Evolutionary conservation across 2,888 invertebrate genomes (phyloP), one percentile per base, ranked within the genome.

Genomic region (Melanostoma mellinum): DNA sequence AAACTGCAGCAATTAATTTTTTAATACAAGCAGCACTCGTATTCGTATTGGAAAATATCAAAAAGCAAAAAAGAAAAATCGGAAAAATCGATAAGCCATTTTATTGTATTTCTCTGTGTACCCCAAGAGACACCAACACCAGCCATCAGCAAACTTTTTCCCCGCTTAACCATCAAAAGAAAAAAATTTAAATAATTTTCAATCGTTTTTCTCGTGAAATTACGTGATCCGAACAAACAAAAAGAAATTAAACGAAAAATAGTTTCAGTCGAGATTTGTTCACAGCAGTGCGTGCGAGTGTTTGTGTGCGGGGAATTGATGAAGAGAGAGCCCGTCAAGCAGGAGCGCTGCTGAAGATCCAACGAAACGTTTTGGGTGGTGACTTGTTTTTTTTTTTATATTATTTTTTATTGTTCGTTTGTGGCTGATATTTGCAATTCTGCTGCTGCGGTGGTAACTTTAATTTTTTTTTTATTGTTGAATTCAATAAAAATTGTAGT

Each of bases 21-120:
- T 42, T 55, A 68, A 79, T 58, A 52, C 35, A 30, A 71, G 53
- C 56, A 20, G 20, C 20, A 20, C 20, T 20, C 20, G 20, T 20
- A 35, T 35, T 73, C 55, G 50, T 65, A 77, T 72, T 78, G 58
- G 73, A 58, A 68, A 44, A 52, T 50, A 68, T 77, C 52, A 20
- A 20, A 20, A 20, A 20, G 61, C 61, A 61, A 20, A 20, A 20
- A 20, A n/a, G n/a, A n/a, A 20, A 20, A 20, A 20, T 20, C 20
- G 68, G 72, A 73, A 82, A 82, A 82, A 82, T 82, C 82, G 73
- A 82, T 82, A 82, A 68, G 53, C 52, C 55, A 65, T 69, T 73
- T 82, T 36, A 50, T 69, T 73, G 77, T 36, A 50, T 50, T 63
- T n/a, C 42, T 44, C 33, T 48, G 50, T 74, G 46, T 40, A 46